A percentile compares a stretch with the other conserved stretches of the same genome.
Conservation (phyloP, 2,888 invertebrate genomes). For the Drosophila mayaguana region DNA sequence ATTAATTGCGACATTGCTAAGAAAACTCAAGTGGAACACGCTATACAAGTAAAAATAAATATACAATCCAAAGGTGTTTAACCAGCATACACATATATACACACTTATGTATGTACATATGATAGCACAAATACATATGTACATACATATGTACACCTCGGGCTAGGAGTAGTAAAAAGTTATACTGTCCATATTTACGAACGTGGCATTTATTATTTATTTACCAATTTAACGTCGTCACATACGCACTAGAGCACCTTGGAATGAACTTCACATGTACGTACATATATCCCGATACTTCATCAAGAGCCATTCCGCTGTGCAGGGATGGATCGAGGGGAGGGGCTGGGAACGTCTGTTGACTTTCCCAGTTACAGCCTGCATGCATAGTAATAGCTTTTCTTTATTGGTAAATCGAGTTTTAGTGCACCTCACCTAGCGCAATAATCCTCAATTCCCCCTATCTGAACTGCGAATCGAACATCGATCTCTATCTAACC, state of each 20-base stretch:
- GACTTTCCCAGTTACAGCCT: constrained; percentile 10
- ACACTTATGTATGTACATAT: constrained; percentile 1
- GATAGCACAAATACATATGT: not conserved
- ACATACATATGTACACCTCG: constrained; percentile 10
- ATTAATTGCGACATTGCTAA: constrained; percentile 50
- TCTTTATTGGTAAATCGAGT: constrained; percentile 8
- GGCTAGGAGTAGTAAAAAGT: constrained; percentile 34
- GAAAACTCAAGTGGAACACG: constrained; percentile 52
- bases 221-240: constrained; percentile 31
- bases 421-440: constrained; percentile 27
- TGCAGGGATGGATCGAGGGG: not conserved
- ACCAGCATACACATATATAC: constrained; percentile 27
- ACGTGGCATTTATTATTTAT: constrained; percentile 57
- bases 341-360: not conserved
- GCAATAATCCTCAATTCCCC: constrained; percentile 7
- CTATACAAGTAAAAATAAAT: constrained; percentile 52
- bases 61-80: constrained; percentile 40
- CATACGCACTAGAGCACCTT: constrained; percentile 41
- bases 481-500: not conserved
- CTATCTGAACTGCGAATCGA: not conserved
- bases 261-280: constrained; percentile 6
- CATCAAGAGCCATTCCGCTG: not conserved
- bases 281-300: not conserved
- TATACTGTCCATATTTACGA: constrained; percentile 50
- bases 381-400: constrained; percentile 33